These are phyloP conservation scores for Neolamprologus variostigma DNA, from an alignment of 2,113 vertebrate genomes.

Conservation along the genomic window DNA sequence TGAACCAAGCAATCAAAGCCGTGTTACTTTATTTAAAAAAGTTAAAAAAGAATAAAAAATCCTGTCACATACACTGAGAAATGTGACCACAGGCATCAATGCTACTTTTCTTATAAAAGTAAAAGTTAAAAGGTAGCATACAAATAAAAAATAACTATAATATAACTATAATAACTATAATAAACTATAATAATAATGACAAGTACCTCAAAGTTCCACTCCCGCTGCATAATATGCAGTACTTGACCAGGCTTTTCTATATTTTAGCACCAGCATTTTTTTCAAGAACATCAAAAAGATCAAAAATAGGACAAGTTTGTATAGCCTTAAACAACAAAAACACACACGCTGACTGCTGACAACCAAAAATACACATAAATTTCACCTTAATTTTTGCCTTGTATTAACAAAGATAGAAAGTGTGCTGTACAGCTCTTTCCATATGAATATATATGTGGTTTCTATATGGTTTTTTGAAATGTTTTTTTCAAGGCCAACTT, in stretches of 20 bases:
- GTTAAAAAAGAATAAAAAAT: background rate
- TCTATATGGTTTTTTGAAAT: background rate
- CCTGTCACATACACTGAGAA: background rate
- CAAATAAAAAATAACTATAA: background rate
- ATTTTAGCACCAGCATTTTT: background rate
- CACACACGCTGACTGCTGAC: background rate
- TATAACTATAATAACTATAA: background rate
- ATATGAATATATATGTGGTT: background rate
- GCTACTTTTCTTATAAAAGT: background rate
- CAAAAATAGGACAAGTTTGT: background rate
- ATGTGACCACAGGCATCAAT: background rate
- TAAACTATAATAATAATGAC: background rate
- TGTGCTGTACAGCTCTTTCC: rapidly evolving
- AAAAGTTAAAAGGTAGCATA: background rate
- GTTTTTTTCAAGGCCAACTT: rapidly evolving
- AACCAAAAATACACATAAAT: rapidly evolving
- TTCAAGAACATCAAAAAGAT: background rate
- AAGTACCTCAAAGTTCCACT: background rate
- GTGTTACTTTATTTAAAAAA: background rate
- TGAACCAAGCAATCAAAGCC: background rate
- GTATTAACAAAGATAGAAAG: background rate
- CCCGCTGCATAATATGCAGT: rapidly evolving
- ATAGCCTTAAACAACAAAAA: background rate
- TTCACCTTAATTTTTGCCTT: background rate
- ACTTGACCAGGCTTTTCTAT: background rate